Base-by-base conservation (phyloP, 2,797 vertebrate genomes). In the Centroberyx gerrardi region DNA sequence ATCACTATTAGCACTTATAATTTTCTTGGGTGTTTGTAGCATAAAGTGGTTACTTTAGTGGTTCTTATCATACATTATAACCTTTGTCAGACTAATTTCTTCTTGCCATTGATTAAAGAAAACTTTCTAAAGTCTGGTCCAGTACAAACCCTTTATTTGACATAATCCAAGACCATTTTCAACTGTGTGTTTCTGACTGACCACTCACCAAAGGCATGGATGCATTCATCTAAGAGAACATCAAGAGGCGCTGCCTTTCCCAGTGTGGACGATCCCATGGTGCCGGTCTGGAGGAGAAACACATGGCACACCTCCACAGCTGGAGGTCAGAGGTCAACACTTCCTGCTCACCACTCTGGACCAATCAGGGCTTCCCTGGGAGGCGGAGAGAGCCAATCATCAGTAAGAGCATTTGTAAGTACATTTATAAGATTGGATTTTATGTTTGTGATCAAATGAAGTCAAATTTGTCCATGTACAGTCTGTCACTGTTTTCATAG, bases 201-300 rank as follows among this genome's bases (percentile, higher is more conserved):
- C 18, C 9, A 85, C 94, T 92, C 75, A 99, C 98, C 97, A 84
- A 99, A 98, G 76, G 95, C 95, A 74, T 96, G 94, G 85, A 98
- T 96, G 90, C 97, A 98, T 65, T 97, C 90, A 3, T 95, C 94
- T 84, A 99, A 88, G 78, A 99, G 94, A 67, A 96, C 94, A 78
- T 97, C 95, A 62, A 99, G 88, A 4, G 97, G 95, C 12, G 97
- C 97, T 64, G 97, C 96, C 89, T 98, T 99, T 76, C 97, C 96
- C 78, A 99, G 93, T 4, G 92, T 90, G 79, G 94, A 96, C 42
- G 97, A 97, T 92, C 95, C 97, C 97, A 99, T 99, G 87, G 79
- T 95, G 86, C 73, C 64, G 33, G 70, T 53, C 63, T 87, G 90
- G 66, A 76, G 85, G 8, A 83, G 85, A 74, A 85, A 82, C 42